Evolutionary conservation across 92 coral and sea anemone genomes (phyloP), one percentile per base, ranked within the genome.

Genomic region (Hydrozoanthus gracilis): DNA sequence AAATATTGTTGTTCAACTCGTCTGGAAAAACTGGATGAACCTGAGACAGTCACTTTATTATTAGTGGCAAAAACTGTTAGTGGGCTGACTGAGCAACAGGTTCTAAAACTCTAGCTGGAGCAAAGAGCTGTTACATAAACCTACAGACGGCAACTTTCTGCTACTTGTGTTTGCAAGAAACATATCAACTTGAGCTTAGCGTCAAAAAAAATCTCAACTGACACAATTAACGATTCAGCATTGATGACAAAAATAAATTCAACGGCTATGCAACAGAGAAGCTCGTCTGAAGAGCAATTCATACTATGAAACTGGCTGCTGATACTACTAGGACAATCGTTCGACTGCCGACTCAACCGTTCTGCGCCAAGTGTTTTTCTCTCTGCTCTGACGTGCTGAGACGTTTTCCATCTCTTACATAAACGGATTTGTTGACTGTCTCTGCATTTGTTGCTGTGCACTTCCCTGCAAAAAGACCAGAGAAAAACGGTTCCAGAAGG

Each of bases 341-440:
- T 49, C 8, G 49, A 46, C 48, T 48, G 51, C 18, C 39, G 12
- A 64, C 15, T 62, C 48, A 79, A 80, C 85, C 62, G 50, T 16
- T 64, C 10, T 8, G 84, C 51, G 68, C 44, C 14, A 44, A 64
- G 20, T 14, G 8, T 11, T 18, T 45, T 65, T 60, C 5, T 46
- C 58, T 12, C 87, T 78, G 66, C 49, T 39, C n/a, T 56, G 4
- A 50, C 9, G 44, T 51, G 52, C 55, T 10, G 44, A 85, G 64
- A 20, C 67, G 39, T 77, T 14, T 16, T 77, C 48, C 16, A 56
- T 65, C 60, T 64, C 73, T 91, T 93, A 97, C 99, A 97, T 97
- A 89, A 97, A 97, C 50, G 99, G 99, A 88, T 97, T 97, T 80
- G 96, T 97, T 20, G 99, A 95, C 86, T 95, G 99, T 89, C 93